Evolutionary conservation across 2,888 invertebrate species (phyloP).

Genomic region (Aphidius colemani): DNA sequence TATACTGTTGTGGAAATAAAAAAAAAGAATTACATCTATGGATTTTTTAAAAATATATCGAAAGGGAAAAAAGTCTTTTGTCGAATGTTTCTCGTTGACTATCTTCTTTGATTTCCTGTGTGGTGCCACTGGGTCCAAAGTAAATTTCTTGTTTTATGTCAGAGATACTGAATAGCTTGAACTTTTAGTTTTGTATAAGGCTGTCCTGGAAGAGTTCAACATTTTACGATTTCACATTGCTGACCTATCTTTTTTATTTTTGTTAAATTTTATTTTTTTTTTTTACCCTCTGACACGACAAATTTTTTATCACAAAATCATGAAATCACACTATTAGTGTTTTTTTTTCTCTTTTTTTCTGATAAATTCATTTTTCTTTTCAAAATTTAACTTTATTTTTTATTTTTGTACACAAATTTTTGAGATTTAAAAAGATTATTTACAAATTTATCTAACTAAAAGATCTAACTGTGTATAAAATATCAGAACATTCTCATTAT

Average conservation of each 20-base stretch:
- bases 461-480: no score
- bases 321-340: slow-evolving; percentile 11
- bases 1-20: neutral
- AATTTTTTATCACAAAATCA: slow-evolving; percentile 19
- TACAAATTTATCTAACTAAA: no score
- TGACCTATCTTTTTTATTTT: slow-evolving; percentile 6
- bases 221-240: slow-evolving; percentile 18
- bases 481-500: no score
- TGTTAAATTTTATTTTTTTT: neutral
- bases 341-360: slow-evolving; percentile 12
- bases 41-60: neutral
- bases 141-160: neutral
- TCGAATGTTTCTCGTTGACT: neutral
- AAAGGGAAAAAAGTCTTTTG: neutral
- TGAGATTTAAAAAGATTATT: no score
- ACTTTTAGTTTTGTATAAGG: slow-evolving; percentile 19
- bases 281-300: slow-evolving; percentile 12
- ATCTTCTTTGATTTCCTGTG: slow-evolving; percentile 13
- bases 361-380: slow-evolving; percentile 1
- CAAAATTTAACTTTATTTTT: no score
- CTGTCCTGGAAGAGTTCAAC: slow-evolving; percentile 21
- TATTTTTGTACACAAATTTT: no score
- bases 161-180: slow-evolving; percentile 17
- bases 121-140: neutral
- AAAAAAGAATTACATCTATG: neutral